phyloP scores from a whole-genome alignment of 2,888 invertebrate genomes.

The Cosmia trapezina region DNA sequence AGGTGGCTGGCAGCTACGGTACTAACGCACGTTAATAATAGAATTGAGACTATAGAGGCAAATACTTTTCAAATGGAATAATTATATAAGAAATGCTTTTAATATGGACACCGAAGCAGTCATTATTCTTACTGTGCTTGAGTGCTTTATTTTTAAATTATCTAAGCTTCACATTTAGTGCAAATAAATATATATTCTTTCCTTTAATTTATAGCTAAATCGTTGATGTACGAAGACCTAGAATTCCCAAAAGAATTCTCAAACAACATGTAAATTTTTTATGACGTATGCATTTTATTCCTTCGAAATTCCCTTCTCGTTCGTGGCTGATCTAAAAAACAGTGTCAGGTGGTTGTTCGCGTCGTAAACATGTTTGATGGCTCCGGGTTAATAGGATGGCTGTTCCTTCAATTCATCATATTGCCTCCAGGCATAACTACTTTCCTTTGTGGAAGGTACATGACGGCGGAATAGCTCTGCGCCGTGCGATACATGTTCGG shows the following conservation, averaged over 20 bases:
- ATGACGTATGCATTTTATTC: conserved; percentile 24
- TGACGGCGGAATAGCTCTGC: not conserved
- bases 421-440: conserved; percentile 35
- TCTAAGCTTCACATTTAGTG: too few species aligned
- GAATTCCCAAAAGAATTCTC: conserved; percentile 4
- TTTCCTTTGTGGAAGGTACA: conserved; percentile 42
- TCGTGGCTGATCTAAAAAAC: conserved; percentile 46
- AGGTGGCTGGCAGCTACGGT: too few species aligned
- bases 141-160: not conserved
- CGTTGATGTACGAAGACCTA: not conserved
- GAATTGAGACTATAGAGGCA: too few species aligned
- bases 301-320: conserved; percentile 18
- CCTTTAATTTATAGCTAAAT: not conserved
- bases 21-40: too few species aligned
- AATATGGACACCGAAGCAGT: not conserved
- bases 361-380: conserved; percentile 59
- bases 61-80: not conserved
- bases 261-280: conserved; percentile 21
- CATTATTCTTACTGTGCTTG: not conserved
- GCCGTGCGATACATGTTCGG: conserved; percentile 37
- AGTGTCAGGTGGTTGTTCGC: conserved; percentile 44
- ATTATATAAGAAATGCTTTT: not conserved
- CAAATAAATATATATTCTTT: not conserved
- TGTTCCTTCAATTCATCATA: conserved; percentile 56
- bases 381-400: conserved; percentile 54